phyloP scores from a whole-genome alignment of 1,140 invertebrate genomes.

The Bombus superbus region DNA sequence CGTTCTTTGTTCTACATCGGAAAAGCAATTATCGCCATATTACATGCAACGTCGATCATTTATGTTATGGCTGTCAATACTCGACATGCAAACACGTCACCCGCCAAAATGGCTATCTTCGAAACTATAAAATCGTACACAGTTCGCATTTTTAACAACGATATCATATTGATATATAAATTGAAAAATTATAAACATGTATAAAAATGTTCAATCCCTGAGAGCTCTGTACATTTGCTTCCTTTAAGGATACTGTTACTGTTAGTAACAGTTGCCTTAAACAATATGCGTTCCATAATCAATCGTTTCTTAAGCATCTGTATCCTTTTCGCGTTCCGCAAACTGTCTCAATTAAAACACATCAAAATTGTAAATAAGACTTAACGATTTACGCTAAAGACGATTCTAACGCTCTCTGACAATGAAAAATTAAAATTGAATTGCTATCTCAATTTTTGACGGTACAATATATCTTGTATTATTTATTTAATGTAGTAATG shows the following conservation, averaged over 20 bases:
- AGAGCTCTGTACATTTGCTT: slow-evolving; percentile 32
- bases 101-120: slow-evolving; percentile 73
- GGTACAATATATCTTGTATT: background rate
- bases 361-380: background rate
- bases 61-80: slow-evolving; percentile 65
- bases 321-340: slow-evolving; percentile 2
- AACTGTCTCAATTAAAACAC: background rate
- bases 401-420: background rate
- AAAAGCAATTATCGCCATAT: slow-evolving; percentile 25
- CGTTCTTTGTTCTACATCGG: background rate
- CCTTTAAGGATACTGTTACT: slow-evolving; percentile 23
- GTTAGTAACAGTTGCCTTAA: slow-evolving; percentile 25
- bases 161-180: background rate
- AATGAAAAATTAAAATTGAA: background rate
- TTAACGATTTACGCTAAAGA: background rate
- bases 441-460: background rate
- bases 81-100: slow-evolving; percentile 71
- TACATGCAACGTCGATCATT: slow-evolving; percentile 22
- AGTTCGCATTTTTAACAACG: background rate
- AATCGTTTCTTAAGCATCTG: background rate
- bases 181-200: slow-evolving; percentile 24
- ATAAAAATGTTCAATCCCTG: slow-evolving; percentile 31
- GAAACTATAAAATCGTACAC: slow-evolving; percentile 41
- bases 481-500: slow-evolving; percentile 17
- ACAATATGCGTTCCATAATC: slow-evolving; percentile 30